Evolutionary conservation across 2,113 vertebrate genomes (phyloP).

Genomic region (Aramus guarauna): DNA sequence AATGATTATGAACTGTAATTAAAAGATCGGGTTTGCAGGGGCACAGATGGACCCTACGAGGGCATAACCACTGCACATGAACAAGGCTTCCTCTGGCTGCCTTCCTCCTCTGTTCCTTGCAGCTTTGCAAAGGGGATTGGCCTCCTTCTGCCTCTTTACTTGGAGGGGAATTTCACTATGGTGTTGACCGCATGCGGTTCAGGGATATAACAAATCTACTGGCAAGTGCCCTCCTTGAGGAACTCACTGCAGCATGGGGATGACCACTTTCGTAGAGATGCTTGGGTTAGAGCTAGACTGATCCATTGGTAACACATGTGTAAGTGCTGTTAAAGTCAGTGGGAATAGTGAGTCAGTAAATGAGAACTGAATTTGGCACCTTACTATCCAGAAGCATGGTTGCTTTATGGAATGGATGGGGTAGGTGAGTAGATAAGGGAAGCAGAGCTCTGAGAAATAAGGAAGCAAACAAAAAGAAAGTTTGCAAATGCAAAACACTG

Average conservation of each 20-base stretch:
- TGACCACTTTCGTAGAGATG: background rate
- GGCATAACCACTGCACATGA: background rate
- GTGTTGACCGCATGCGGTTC: background rate
- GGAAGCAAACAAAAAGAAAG: background rate
- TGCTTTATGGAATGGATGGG: background rate
- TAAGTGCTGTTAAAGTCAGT: background rate
- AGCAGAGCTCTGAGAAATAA: background rate
- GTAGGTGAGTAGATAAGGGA: background rate
- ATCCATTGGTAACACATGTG: background rate
- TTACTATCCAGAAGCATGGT: background rate
- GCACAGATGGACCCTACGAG: rapidly evolving
- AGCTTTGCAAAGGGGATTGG: background rate
- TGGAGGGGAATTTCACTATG: background rate
- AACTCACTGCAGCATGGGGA: background rate
- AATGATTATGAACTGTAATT: background rate
- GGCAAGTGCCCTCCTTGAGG: background rate
- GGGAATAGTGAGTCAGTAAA: background rate
- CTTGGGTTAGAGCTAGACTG: background rate
- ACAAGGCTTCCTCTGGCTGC: background rate
- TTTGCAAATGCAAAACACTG: background rate
- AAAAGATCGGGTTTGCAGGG: background rate
- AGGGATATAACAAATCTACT: background rate
- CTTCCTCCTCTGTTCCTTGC: background rate
- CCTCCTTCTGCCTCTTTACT: background rate
- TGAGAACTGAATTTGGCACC: background rate